Conservation (phyloP, 2,797 vertebrate genomes). For the Neoniphon sammara region DNA sequence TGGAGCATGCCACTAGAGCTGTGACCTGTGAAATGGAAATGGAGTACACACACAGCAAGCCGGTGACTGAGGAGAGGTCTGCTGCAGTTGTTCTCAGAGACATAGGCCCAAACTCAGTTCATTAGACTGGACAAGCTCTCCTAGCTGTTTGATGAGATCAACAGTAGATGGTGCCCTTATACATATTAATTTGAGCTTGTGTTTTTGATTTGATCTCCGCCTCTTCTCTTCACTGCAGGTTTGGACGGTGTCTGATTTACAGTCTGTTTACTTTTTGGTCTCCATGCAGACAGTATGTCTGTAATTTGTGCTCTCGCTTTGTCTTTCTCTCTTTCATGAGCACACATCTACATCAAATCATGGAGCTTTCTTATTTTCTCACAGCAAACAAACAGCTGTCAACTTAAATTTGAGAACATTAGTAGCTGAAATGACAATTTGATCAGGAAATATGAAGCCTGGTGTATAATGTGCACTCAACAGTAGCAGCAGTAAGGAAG, state of each 20-base stretch:
- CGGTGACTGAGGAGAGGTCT: constrained; percentile 49
- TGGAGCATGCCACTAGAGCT: constrained; percentile 75
- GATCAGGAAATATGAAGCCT: constrained; percentile 22
- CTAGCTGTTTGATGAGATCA: neutral
- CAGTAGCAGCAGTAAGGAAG: constrained; percentile 22
- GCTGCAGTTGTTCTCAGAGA: constrained; percentile 28
- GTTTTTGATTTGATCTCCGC: constrained; percentile 4
- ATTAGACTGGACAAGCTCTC: constrained; percentile 14
- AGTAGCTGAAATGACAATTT: constrained; percentile 43
- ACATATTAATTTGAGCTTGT: constrained; percentile 10
- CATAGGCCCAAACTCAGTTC: neutral
- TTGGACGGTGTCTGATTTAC: constrained; percentile 23
- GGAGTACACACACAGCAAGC: constrained; percentile 65
- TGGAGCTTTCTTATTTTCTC: constrained; percentile 18
- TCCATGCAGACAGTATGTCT: neutral
- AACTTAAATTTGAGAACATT: constrained; percentile 25
- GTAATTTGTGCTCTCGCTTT: neutral
- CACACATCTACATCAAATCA: neutral
- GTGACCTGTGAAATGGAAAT: constrained; percentile 83
- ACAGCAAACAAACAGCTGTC: constrained; percentile 12
- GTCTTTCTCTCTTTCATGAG: neutral
- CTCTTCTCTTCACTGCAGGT: constrained; percentile 4
- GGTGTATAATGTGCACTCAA: constrained; percentile 23
- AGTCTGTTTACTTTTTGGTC: constrained; percentile 10
- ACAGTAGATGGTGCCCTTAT: neutral